phyloP scores from a whole-genome alignment of 2,113 vertebrate genomes.

The Microtus ochrogaster region DNA sequence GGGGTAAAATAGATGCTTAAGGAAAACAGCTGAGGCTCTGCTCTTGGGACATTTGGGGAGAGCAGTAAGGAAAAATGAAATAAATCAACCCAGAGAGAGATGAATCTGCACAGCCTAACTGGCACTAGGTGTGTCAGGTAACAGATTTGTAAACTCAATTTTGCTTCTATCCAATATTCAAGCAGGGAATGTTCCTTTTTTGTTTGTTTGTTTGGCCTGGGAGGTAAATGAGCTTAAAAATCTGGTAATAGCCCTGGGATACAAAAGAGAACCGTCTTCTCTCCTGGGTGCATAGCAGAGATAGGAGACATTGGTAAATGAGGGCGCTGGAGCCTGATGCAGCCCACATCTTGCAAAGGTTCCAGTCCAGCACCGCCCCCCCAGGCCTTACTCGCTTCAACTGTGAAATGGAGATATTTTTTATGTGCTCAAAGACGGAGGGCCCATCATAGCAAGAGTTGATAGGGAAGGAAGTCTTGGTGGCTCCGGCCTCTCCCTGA shows the following conservation, averaged over 20 bases:
- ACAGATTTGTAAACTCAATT: background rate
- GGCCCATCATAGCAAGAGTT: background rate
- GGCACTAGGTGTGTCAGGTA: background rate
- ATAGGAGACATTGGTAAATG: background rate
- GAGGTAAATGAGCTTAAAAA: background rate
- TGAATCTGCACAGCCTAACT: background rate
- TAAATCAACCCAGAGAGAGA: slow-evolving; percentile 35
- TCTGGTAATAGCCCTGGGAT: background rate
- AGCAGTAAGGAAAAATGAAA: background rate
- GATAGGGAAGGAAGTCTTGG: background rate
- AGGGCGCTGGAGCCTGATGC: background rate
- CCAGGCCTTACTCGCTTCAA: background rate
- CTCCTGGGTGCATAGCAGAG: background rate
- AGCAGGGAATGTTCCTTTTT: background rate
- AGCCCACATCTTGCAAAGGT: background rate
- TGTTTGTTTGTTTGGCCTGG: background rate
- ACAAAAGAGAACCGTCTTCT: background rate
- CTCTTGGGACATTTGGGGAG: background rate
- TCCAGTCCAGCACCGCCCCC: background rate
- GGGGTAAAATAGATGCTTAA: background rate
- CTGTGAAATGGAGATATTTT: background rate
- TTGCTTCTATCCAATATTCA: background rate
- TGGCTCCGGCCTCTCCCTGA: background rate
- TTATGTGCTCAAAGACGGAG: background rate
- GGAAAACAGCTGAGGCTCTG: slow-evolving; percentile 18